Evolutionary conservation across 2,113 vertebrate genomes (phyloP), one percentile per base, ranked within the genome.

Genomic region (Semnornis frantzii): DNA sequence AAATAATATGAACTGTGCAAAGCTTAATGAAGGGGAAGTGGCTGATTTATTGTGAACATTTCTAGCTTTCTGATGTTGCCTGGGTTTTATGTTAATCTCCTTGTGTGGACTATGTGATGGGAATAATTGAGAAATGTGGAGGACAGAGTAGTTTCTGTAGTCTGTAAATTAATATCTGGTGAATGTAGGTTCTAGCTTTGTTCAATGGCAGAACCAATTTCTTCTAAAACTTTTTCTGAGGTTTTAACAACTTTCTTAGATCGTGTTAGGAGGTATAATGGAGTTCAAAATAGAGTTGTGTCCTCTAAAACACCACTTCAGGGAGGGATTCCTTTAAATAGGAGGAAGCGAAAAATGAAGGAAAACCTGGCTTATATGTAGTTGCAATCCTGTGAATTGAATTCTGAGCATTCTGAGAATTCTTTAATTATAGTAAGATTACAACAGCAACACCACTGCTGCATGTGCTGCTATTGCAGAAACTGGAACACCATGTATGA

Each of bases 381-480:
- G 71, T 59, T 39, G 62, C 62, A 92, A 82, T 83, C 73, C 28
- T 87, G 63, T 86, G 62, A 62, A 83, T 90, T 78, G 73, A 93
- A 75, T 95, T 85, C 46, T 44, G 57, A 80, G 62, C 48, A 7
- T 60, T n/a, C n/a, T n/a, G n/a, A 70, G 71, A 18, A 73, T 87
- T 71, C 48, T 57, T 66, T 15, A 34, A 69, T 62, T 82, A 42
- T 13, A 71, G 13, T 55, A 64, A 33, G 64, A 72, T 14, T 30
- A 25, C 55, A 73, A 48, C 1, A 4, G 52, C 52, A 87, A 18
- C 3, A 6, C 75, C 25, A 8, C 48, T 80, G 75, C 82, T 59
- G 3, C 33, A 46, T 82, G 89, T 82, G 78, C 87, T 87, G 91
- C 72, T 46, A 42, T 44, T 80, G 91, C 89, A 90, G 85, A 81